Percentiles rank a stretch among this genome's conserved stretches.
phyloP scores from a whole-genome alignment of 2,113 vertebrate genomes.

The rabbit (Oryctolagus cuniculus) region DNA sequence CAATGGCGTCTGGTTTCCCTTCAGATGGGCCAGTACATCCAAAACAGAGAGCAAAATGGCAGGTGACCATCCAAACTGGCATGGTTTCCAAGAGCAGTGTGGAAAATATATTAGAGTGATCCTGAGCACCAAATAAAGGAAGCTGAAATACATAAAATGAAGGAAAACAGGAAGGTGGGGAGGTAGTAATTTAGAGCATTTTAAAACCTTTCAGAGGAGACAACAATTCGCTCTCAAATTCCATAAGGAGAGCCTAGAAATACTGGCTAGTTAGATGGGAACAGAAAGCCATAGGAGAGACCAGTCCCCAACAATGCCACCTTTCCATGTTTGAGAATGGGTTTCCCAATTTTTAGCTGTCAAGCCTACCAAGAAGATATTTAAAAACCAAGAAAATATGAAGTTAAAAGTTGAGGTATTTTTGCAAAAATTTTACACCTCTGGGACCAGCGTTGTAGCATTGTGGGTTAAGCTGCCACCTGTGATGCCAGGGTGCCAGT shows the following conservation, averaged over 20 bases:
- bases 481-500: too few relatives aligned
- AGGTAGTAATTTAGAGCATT: constrained; percentile 7
- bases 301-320: background rate
- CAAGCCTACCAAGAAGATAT: background rate
- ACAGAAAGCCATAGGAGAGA: background rate
- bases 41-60: background rate
- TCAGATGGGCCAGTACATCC: background rate
- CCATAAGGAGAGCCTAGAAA: background rate
- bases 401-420: background rate
- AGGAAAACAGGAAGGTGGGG: background rate
- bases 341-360: constrained; percentile 15
- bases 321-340: background rate
- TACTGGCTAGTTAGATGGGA: background rate
- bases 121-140: background rate
- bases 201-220: background rate
- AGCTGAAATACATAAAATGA: background rate
- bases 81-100: background rate
- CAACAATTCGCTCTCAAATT: background rate
- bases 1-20: background rate
- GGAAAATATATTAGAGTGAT: background rate
- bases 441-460: too few relatives aligned
- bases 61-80: background rate
- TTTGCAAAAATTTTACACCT: background rate
- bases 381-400: constrained; percentile 35
- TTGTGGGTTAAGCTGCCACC: too few relatives aligned